Evolutionary conservation across 2,888 invertebrate genomes (phyloP), one percentile per base, ranked within the genome.

Genomic region (Lamproptera curius): DNA sequence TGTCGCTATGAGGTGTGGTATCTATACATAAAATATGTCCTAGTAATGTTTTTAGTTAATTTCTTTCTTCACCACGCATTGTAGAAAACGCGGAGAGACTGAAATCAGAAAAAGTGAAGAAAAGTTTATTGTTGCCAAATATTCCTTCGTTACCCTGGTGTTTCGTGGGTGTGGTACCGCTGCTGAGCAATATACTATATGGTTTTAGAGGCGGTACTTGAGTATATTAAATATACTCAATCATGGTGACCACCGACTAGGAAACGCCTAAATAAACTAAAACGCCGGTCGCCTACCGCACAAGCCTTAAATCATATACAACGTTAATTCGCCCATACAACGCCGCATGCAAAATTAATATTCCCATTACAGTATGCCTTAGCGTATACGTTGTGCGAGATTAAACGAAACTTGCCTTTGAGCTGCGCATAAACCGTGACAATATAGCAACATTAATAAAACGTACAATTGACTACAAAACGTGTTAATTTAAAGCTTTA

Each of bases 261-360:
- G 35, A 8, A 14, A 16, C 15, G 10, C 26, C 17, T 43, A 31
- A 43, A 43, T 49, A 49, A 49, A 49, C 43, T 43, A 42, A 33
- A 13, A 26, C 17, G 48, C 34, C 28, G 26, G 31, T 26, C n/a
- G 42, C 28, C 26, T 39, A 16, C 26, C 42, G 17, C 10, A 9
- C 38, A n/a, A 6, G 35, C 43, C 17, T 17, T 48, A 42, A 43
- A 49, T 49, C 43, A 49, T 43, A 39, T 17, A 20, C 35, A 28
- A 14, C 20, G 34, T 43, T 49, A 43, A 43, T 49, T 49, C 39
- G 16, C 14, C 39, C 33, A 35, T 44, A 48, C 16, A 41, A 11
- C 36, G 31, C 16, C 46, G 33, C 34, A 38, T 51, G 46, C 50
- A 46, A 45, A 53, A 55, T 51, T 53, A 53, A 47, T 52, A 49